Conservation (phyloP, 1,140 invertebrate species). For the Lycorma delicatula region DNA sequence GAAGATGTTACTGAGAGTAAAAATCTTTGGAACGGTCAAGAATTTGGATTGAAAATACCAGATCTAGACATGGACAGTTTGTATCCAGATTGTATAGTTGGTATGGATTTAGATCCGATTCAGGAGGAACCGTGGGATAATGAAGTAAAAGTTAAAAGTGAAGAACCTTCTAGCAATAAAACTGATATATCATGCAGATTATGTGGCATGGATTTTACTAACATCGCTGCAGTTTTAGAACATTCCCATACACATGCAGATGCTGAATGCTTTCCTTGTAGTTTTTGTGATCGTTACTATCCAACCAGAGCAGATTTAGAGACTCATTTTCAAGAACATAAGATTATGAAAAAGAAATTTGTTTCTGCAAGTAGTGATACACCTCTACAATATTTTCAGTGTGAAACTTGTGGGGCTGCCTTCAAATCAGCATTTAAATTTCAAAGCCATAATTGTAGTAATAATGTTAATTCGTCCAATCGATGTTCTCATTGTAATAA, state of each 20-base stretch:
- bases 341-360: constrained; percentile 1
- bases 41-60: constrained; percentile 4
- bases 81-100: constrained; percentile 14
- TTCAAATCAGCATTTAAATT: constrained; percentile 14
- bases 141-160: neutral
- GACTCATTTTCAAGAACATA: constrained; percentile 18
- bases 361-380: neutral
- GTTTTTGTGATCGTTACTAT: constrained; percentile 16
- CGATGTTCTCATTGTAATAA: constrained; percentile 22
- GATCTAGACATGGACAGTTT: constrained; percentile 16
- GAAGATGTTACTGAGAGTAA: neutral
- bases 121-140: constrained; percentile 14
- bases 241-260: constrained; percentile 20
- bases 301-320: constrained; percentile 14
- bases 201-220: constrained; percentile 18
- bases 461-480: neutral
- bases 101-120: constrained; percentile 15
- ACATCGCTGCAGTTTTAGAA: constrained; percentile 9
- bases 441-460: constrained; percentile 11
- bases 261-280: constrained; percentile 15
- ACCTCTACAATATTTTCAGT: constrained; percentile 1
- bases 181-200: constrained; percentile 11
- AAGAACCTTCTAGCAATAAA: constrained; percentile 1
- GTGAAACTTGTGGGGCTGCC: constrained; percentile 16
- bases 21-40: constrained; percentile 10